Evolutionary conservation across 64 coral and sea anemone genomes (phyloP), one percentile per base, ranked within the genome.

Genomic region (Pocillopora damicornis): DNA sequence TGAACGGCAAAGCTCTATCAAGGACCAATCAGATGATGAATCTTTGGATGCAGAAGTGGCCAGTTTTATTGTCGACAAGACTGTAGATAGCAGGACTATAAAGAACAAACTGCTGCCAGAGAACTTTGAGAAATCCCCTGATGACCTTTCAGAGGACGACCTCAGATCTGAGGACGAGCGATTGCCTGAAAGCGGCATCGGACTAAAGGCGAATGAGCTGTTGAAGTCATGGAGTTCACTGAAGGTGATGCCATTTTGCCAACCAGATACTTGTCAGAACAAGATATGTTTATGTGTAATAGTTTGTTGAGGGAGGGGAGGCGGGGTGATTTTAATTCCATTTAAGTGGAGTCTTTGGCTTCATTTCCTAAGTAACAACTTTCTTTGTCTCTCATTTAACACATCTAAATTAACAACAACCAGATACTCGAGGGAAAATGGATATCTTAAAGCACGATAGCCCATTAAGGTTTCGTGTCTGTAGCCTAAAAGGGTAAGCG

Each of bases 141-240:
- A 96, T 88, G 94, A 96, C 75, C 88, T 92, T 16, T 96, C 94
- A n/a, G 94, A 96, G 30, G 94, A 96, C 93, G 94, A 96, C 15
- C 61, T 61, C 15, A 94, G 90, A 45, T 99, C 90, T 66, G 93
- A 95, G 51, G 97, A 99, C 59, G 88, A 88, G 58, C 86, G 86
- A 71, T 89, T 88, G 23, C 88, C 86, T 34, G 83, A 92, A 91
- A 82, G 84, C 25, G 86, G 61, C 14, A 86, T 99, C 76, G 91
- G 86, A 10, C 22, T 81, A 0, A 83, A 83, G 17, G 93, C 97
- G 35, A 91, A 75, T 82, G 97, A 95, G 20, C 78, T 99, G 34
- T 89, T 99, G 16, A 94, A 99, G 34, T 81, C 88, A 12, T 99
- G 97, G 97, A 95, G 93, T 83, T 78, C 34, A 36, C 87, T 99